Conservation (phyloP, 2,797 vertebrate species). For the Clarias platycephalus region DNA sequence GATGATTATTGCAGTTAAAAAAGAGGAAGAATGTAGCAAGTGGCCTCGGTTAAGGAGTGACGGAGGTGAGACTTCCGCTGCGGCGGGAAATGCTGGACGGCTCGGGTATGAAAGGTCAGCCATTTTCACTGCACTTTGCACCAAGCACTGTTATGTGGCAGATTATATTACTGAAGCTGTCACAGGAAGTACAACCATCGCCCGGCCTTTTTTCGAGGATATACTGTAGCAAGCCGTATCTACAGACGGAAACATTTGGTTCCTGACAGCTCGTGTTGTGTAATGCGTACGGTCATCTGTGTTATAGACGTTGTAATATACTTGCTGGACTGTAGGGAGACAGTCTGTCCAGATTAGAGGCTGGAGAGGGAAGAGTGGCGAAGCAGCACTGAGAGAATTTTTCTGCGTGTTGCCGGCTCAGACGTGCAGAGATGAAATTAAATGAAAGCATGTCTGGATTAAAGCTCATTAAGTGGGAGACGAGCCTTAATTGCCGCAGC, state of each 20-base stretch:
- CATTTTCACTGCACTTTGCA: background rate
- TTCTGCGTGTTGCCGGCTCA: constrained; percentile 63
- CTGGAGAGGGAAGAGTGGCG: constrained; percentile 43
- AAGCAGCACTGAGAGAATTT: constrained; percentile 59
- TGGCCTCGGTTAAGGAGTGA: background rate
- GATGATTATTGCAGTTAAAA: constrained; percentile 6
- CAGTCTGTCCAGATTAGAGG: constrained; percentile 51
- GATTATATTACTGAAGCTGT: background rate
- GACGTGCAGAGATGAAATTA: constrained; percentile 69
- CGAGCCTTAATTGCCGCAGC: constrained; percentile 73
- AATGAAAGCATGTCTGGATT: constrained; percentile 79
- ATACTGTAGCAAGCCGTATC: background rate
- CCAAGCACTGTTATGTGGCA: background rate
- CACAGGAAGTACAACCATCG: background rate
- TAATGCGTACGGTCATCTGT: background rate
- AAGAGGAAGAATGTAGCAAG: background rate
- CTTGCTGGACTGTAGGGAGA: constrained; percentile 11
- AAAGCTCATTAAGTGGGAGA: constrained; percentile 73
- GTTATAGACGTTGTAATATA: constrained; percentile 5
- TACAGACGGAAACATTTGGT: background rate
- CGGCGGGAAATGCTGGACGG: background rate
- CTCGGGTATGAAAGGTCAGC: background rate
- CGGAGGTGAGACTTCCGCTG: background rate
- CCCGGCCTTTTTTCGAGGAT: background rate
- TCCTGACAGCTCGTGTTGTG: background rate